These are phyloP conservation scores for Agelaius phoeniceus DNA, from an alignment of 2,113 vertebrate species.

Conservation along the genomic window DNA sequence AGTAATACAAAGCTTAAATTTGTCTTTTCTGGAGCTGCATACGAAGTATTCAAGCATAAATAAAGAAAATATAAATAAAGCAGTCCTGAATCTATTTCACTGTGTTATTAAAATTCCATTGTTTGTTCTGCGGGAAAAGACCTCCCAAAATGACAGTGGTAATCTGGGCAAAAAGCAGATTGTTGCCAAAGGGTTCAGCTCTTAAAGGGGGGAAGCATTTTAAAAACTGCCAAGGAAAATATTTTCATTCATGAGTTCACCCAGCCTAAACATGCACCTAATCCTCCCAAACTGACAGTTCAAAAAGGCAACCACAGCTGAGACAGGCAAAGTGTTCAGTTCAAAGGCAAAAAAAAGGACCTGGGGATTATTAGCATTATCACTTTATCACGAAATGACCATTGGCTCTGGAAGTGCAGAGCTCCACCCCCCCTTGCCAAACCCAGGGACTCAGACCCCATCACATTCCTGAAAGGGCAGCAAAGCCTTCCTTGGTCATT, in stretches of 20 bases:
- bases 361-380: constrained; percentile 67
- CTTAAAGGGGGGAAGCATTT: constrained; percentile 55
- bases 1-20: constrained; percentile 57
- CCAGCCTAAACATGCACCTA: constrained; percentile 84
- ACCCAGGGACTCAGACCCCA: background rate
- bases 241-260: constrained; percentile 86
- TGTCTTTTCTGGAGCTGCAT: constrained; percentile 42
- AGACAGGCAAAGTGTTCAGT: constrained; percentile 70
- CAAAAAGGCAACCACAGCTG: constrained; percentile 70
- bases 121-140: constrained; percentile 62
- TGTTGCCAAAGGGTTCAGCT: constrained; percentile 63
- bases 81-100: background rate
- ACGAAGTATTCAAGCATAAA: constrained; percentile 53
- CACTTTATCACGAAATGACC: constrained; percentile 72
- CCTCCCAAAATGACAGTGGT: constrained; percentile 67
- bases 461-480: background rate
- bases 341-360: constrained; percentile 71
- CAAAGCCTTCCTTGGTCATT: background rate
- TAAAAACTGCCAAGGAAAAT: constrained; percentile 81
- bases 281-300: constrained; percentile 83
- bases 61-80: constrained; percentile 56
- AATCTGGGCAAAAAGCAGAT: constrained; percentile 70
- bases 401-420: constrained; percentile 35
- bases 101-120: constrained; percentile 70
- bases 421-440: constrained; percentile 46